Conservation (phyloP, 2,113 vertebrate species). For the Rhinoderma darwinii region DNA sequence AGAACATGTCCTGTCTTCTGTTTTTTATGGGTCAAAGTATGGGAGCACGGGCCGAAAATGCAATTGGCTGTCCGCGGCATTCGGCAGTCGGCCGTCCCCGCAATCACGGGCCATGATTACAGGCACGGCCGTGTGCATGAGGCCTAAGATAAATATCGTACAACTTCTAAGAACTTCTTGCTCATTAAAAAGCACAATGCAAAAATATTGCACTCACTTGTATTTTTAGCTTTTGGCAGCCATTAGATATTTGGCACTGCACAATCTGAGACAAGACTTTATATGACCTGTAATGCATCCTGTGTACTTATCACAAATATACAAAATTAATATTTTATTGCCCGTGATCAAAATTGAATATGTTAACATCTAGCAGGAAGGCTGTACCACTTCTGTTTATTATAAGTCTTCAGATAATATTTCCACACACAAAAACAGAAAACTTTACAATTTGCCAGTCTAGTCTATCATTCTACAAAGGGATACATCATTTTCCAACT, state of each 20-base stretch:
- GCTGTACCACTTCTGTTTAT: neutral
- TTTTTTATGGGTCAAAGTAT: too few species aligned
- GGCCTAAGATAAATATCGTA: neutral
- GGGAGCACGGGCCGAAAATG: too few species aligned
- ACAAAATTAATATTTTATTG: neutral
- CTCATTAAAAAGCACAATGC: neutral
- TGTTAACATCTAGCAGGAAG: neutral
- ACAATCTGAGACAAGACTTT: neutral
- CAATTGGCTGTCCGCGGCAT: too few species aligned
- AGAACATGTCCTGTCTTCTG: too few species aligned
- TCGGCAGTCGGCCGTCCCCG: too few species aligned
- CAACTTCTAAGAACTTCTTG: too few species aligned
- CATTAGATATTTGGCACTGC: neutral
- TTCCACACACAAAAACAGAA: conserved; percentile 6
- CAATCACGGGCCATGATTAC: too few species aligned
- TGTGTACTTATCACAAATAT: neutral
- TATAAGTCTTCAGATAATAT: conserved; percentile 2
- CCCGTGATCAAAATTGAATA: neutral
- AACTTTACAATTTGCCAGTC: neutral
- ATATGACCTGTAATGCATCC: neutral
- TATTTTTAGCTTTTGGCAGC: neutral
- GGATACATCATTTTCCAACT: conserved; percentile 10
- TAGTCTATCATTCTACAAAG: conserved; percentile 7
- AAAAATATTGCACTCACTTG: neutral
- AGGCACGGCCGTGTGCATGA: too few species aligned